Base-by-base conservation (phyloP, 2,113 vertebrate species). In the Pterocles gutturalis region DNA sequence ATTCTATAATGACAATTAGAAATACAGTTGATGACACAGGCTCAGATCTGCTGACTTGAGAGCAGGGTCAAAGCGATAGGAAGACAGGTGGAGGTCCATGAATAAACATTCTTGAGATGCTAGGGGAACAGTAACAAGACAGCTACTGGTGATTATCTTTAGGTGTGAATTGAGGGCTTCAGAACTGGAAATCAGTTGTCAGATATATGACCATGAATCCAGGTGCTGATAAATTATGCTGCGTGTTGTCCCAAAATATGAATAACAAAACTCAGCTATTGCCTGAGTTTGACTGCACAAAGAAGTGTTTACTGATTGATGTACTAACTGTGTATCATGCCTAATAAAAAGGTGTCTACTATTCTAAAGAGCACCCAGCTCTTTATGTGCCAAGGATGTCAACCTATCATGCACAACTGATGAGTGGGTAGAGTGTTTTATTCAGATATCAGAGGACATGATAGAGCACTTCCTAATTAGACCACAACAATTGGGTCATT, bases 91-190 rank as follows among this genome's bases (percentile, higher is more conserved):
- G 65, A 76, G 31, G 36, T 20, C 64, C 55, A 96, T 91, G 87
- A 97, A 96, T 96, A 97, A 96, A 91, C 77, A 92, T 95, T 60
- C 43, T 67, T 67, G 72, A 89, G 67, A 41, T 71, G n/a, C 34
- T 72, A 75, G 34, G 48, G 60, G 60, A 87, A 31, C 55, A 78
- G 26, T 89, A 91, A 92, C 34, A 78, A 87, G 95, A 89, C 54
- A 61, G 80, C 41, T 90, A 33, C 77, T 62, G 57, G 34, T 96
- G 76, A 94, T 96, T 94, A 72, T 70, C 72, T 89, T 81, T 62
- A 45, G 60, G 34, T 81, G 12, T 17, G 5, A 34, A 28, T 5
- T 51, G 72, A 84, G 51, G 36, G 54, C 36, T 60, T 95, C 81
- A 92, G 77, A 78, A 43, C 20, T 84, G 69, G 1, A 7, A 83